Conservation (phyloP, 2,113 vertebrate genomes). For the Sapajus apella region DNA sequence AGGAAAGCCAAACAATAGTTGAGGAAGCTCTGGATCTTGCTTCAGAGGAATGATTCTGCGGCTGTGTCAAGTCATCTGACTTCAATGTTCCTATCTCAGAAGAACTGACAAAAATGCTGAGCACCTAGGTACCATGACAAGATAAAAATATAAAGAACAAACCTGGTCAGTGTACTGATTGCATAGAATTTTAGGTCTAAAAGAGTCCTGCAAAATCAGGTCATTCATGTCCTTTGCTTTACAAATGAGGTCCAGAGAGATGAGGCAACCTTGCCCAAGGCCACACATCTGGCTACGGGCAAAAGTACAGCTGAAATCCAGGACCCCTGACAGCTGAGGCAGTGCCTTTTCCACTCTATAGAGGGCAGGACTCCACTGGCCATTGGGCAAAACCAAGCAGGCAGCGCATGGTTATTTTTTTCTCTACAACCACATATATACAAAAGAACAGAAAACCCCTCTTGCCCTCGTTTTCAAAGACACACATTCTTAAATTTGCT, state of each 20-base stretch:
- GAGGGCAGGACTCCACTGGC: constrained; percentile 65
- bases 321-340: background rate
- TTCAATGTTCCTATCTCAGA: background rate
- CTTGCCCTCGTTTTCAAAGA: background rate
- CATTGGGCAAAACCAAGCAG: background rate
- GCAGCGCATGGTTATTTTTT: background rate
- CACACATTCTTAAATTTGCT: background rate
- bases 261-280: background rate
- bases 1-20: background rate
- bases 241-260: background rate
- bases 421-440: background rate
- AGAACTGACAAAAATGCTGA: background rate
- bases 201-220: background rate
- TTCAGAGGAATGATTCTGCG: background rate
- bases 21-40: background rate
- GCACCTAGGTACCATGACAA: background rate
- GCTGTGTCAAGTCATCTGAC: background rate
- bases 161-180: background rate
- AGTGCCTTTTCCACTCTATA: constrained; percentile 34
- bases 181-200: background rate
- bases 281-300: background rate
- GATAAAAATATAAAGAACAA: background rate
- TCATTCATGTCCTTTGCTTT: background rate
- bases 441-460: background rate
- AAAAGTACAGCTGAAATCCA: background rate